A percentile compares a stretch with the other conserved stretches of the same genome.
phyloP scores from a whole-genome alignment of 2,888 invertebrate species.

The Dicroscelio sp. region DNA sequence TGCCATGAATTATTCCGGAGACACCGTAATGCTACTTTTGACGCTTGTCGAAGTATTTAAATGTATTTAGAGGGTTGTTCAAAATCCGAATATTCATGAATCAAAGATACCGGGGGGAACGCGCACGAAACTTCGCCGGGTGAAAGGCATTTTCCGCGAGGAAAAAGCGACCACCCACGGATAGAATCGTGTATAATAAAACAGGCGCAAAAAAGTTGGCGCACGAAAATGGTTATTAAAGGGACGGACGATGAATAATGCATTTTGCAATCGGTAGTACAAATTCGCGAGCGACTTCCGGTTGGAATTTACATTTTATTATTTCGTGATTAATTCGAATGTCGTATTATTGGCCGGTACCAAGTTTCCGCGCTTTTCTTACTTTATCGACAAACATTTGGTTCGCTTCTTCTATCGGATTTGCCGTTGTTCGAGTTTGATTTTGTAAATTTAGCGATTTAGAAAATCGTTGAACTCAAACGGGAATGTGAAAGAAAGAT shows the following conservation, averaged over 20 bases:
- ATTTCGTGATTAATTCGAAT: constrained; percentile 26
- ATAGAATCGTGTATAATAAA: constrained; percentile 19
- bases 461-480: no score
- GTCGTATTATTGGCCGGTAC: not conserved
- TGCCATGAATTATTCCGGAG: constrained; percentile 15
- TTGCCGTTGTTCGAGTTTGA: no score
- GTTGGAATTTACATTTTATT: constrained; percentile 57
- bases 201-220: constrained; percentile 36
- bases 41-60: constrained; percentile 71
- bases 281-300: constrained; percentile 28
- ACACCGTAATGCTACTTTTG: constrained; percentile 37
- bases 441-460: no score
- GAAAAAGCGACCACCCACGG: constrained; percentile 28
- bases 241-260: constrained; percentile 57
- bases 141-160: not conserved
- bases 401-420: no score
- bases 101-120: constrained; percentile 31
- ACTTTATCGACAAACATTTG: no score
- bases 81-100: constrained; percentile 86
- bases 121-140: constrained; percentile 28
- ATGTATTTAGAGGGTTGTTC: constrained; percentile 85
- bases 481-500: no score
- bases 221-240: constrained; percentile 62
- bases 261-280: constrained; percentile 51
- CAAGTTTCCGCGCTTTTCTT: not conserved